Evolutionary conservation across 2,797 vertebrate species (phyloP).

Genomic region (Avahi laniger): DNA sequence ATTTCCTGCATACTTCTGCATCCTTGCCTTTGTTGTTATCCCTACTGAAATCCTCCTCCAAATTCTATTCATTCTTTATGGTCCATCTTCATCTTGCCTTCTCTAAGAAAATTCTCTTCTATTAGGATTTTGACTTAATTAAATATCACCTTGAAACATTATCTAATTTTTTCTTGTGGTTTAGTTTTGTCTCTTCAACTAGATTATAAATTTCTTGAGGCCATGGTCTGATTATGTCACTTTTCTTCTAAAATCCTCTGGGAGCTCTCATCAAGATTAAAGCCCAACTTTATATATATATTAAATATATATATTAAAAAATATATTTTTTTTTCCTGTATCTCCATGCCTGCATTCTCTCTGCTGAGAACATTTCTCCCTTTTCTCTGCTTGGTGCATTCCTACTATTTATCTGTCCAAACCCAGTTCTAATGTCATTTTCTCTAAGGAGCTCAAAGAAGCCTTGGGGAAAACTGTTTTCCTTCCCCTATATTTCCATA

Average conservation of each 20-base stretch:
- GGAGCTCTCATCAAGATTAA: conserved; percentile 7
- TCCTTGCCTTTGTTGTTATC: conserved; percentile 43
- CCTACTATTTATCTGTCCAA: neutral
- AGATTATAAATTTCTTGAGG: conserved; percentile 14
- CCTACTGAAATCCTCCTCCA: conserved; percentile 52
- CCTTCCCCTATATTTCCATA: neutral
- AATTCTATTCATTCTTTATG: conserved; percentile 55
- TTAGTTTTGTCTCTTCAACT: neutral
- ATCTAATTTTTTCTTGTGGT: neutral
- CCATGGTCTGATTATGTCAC: neutral
- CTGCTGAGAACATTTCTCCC: neutral
- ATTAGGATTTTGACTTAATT: conserved; percentile 32
- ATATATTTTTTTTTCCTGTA: neutral
- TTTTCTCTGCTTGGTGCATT: neutral
- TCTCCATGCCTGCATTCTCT: neutral
- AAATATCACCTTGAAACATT: conserved; percentile 12
- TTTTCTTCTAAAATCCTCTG: conserved; percentile 46
- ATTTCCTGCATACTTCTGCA: conserved; percentile 36
- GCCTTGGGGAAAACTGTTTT: neutral
- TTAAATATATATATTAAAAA: neutral
- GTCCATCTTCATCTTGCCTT: neutral
- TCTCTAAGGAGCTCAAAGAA: conserved; percentile 34
- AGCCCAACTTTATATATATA: neutral
- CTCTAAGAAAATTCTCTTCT: neutral
- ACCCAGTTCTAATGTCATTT: neutral